Evolutionary conservation across 2,797 vertebrate genomes (phyloP), one percentile per base, ranked within the genome.

Genomic region (Danio tinwini): DNA sequence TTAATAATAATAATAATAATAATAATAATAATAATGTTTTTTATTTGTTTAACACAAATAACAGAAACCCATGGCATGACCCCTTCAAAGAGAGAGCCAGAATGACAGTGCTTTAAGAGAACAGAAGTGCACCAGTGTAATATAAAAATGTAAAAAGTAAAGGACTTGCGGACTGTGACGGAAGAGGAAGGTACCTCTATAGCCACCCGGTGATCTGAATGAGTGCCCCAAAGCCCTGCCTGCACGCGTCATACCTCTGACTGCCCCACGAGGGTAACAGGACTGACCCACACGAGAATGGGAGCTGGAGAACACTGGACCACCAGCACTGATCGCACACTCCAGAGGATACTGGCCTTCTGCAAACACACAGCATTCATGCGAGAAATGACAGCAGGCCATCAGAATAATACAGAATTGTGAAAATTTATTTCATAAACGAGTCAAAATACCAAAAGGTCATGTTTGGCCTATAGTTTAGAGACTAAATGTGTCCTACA

Each of bases 161-260:
- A 19, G 2, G 7, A 16, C 29, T 29, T 29, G 29, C 29, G 29
- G 8, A 45, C 42, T 44, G 12, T 29, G 29, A 29, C 69, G 37
- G n/a, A 19, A 64, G 62, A 72, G 11, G 10, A 76, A 59, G 85
- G 86, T 94, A 95, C 95, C 96, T 96, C 94, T 94, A 85, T 94
- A 94, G 44, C 93, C 92, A 85, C 94, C 91, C 83, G 94, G 91
- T 81, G 94, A 94, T 73, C 93, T 94, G 86, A 93, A 94, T 0
- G 89, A 91, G 89, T 92, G 94, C 80, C 88, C 80, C 87, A 94
- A 85, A 14, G 94, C 92, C 85, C 95, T 95, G 85, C 93, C 92
- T 71, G 94, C 93, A 83, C 93, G 93, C 81, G 92, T 69, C 90
- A 92, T 94, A 90, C 96, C 96, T 95, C 96, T 93, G 63, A 94